These are phyloP conservation scores for Cosmia pyralina DNA, from an alignment of 2,888 invertebrate genomes.

Conservation along the genomic window DNA sequence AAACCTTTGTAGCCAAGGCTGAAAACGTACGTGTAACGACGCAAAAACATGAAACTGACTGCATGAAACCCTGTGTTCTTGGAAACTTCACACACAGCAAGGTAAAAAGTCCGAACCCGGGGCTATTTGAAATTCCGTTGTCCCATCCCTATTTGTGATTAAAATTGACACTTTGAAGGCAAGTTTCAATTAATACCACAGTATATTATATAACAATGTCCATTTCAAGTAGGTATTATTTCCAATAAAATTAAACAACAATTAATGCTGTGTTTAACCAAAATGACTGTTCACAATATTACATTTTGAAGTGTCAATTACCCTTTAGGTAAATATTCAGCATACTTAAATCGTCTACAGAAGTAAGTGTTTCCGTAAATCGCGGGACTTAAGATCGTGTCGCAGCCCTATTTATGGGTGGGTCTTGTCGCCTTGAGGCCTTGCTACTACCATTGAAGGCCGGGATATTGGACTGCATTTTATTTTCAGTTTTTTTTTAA, in stretches of 20 bases:
- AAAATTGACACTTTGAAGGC: background rate
- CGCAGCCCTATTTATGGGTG: constrained; percentile 53
- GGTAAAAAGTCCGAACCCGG: background rate
- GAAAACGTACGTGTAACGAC: background rate
- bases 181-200: background rate
- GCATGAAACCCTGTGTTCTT: background rate
- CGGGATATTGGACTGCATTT: constrained; percentile 32
- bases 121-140: background rate
- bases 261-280: background rate
- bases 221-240: background rate
- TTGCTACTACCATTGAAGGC: constrained; percentile 26
- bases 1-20: constrained; percentile 12
- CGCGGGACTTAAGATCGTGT: constrained; percentile 33
- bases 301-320: background rate
- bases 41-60: constrained; percentile 11
- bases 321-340: constrained; percentile 16
- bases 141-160: background rate
- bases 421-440: constrained; percentile 30
- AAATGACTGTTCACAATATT: background rate
- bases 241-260: background rate
- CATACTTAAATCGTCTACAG: constrained; percentile 11
- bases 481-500: constrained; percentile 5
- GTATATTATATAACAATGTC: background rate
- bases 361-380: constrained; percentile 31
- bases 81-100: background rate